phyloP scores from a whole-genome alignment of 2,797 vertebrate genomes.

The Sebastes hubbsi region DNA sequence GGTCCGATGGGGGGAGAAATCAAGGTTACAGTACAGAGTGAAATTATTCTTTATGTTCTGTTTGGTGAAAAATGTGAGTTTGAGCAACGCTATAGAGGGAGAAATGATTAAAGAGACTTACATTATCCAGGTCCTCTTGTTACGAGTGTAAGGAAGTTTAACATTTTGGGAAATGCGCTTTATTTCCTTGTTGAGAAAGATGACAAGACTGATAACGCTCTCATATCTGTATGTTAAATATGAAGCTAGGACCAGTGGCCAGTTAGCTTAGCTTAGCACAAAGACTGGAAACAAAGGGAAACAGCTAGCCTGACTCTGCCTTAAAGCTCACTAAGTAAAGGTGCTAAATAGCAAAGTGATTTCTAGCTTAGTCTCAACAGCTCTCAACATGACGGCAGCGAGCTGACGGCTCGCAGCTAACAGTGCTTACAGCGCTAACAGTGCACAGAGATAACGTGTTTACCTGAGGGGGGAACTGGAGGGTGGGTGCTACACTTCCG shows the following conservation, averaged over 20 bases:
- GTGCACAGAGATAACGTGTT: no score
- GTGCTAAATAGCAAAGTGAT: no score
- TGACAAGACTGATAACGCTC: not conserved
- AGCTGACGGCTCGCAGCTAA: no score
- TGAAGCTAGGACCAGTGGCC: not conserved
- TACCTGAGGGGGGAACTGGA: no score
- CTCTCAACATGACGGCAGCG: no score
- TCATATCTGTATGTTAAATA: not conserved
- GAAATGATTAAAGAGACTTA: not conserved
- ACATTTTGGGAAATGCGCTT: not conserved
- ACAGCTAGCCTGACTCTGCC: not conserved
- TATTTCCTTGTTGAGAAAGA: not conserved
- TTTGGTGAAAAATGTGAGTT: not conserved
- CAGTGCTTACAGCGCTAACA: no score
- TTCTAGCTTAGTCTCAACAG: no score
- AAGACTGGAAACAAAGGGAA: not conserved
- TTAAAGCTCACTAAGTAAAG: not conserved
- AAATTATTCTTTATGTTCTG: constrained; percentile 3
- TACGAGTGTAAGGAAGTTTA: constrained; percentile 20
- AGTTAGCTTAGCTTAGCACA: not conserved
- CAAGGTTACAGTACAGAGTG: constrained; percentile 3
- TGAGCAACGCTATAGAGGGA: not conserved
- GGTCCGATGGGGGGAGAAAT: constrained; percentile 20
- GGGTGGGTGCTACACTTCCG: no score
- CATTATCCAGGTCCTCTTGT: constrained; percentile 39